A percentile compares a stretch with the other conserved stretches of the same genome.
These are phyloP conservation scores for Hydrotaea cyrtoneurina DNA, from an alignment of 2,888 invertebrate genomes.

Conservation along the genomic window DNA sequence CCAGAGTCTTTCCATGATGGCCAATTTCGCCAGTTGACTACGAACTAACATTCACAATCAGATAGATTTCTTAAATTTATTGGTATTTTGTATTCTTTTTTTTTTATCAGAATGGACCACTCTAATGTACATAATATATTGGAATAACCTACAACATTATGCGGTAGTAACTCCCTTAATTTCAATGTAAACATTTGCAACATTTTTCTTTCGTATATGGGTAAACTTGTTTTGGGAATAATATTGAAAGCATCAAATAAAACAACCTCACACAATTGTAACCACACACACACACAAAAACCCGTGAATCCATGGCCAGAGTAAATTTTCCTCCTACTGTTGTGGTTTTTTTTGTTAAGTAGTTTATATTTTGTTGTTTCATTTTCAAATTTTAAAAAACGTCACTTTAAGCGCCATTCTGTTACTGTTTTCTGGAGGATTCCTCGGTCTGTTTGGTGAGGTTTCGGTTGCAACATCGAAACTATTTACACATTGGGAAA, in stretches of 20 bases:
- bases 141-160: background rate
- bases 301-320: too few relatives aligned
- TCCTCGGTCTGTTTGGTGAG: slow-evolving; percentile 32
- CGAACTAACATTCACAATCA: too few relatives aligned
- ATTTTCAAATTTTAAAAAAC: background rate
- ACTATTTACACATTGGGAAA: slow-evolving; percentile 37
- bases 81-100: too few relatives aligned
- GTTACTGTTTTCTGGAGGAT: slow-evolving; percentile 40
- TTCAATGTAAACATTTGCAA: background rate
- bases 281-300: too few relatives aligned
- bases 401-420: background rate
- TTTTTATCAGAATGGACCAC: too few relatives aligned
- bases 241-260: slow-evolving; percentile 42
- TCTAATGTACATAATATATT: too few relatives aligned
- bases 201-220: background rate
- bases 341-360: background rate
- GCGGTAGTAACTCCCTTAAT: background rate
- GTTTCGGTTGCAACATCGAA: background rate
- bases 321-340: too few relatives aligned
- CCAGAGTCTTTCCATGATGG: too few relatives aligned
- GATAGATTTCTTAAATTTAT: too few relatives aligned
- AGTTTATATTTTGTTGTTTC: background rate
- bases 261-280: background rate
- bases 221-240: slow-evolving; percentile 46
- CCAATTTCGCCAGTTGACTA: too few relatives aligned